Evolutionary conservation across 2,797 vertebrate genomes (phyloP).

Genomic region (Saguinus oedipus): DNA sequence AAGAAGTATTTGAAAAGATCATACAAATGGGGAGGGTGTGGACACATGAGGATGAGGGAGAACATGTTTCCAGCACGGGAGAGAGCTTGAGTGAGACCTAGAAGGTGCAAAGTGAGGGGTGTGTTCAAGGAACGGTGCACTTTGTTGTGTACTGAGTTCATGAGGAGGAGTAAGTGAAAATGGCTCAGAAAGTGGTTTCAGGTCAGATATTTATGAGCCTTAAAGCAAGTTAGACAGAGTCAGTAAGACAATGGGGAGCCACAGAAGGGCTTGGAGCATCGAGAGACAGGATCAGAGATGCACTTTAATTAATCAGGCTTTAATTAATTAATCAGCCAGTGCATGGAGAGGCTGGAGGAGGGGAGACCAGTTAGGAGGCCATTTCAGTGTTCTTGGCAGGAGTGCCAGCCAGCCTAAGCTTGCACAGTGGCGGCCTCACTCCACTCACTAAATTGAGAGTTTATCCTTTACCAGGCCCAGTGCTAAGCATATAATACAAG

Average conservation of each 20-base stretch:
- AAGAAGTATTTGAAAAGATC: background rate
- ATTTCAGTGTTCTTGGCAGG: background rate
- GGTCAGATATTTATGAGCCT: background rate
- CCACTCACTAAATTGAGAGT: background rate
- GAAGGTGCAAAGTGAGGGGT: background rate
- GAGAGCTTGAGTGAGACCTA: background rate
- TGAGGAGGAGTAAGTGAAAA: background rate
- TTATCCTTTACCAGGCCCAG: background rate
- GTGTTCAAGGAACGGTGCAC: background rate
- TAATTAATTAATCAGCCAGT: conserved; percentile 3
- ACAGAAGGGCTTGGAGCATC: background rate
- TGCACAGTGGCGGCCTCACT: background rate
- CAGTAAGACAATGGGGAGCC: background rate
- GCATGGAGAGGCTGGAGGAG: background rate
- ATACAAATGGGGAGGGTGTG: background rate
- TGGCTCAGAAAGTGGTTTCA: background rate
- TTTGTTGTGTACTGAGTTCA: rapidly evolving
- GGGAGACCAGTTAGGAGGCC: background rate
- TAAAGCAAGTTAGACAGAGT: background rate
- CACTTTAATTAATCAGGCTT: background rate
- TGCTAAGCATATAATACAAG: background rate
- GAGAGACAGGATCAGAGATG: background rate
- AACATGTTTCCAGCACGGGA: background rate
- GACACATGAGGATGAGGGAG: rapidly evolving
- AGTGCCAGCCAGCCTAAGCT: background rate